Base-by-base conservation (phyloP, 2,888 invertebrate species). In the Candidula unifasciata region DNA sequence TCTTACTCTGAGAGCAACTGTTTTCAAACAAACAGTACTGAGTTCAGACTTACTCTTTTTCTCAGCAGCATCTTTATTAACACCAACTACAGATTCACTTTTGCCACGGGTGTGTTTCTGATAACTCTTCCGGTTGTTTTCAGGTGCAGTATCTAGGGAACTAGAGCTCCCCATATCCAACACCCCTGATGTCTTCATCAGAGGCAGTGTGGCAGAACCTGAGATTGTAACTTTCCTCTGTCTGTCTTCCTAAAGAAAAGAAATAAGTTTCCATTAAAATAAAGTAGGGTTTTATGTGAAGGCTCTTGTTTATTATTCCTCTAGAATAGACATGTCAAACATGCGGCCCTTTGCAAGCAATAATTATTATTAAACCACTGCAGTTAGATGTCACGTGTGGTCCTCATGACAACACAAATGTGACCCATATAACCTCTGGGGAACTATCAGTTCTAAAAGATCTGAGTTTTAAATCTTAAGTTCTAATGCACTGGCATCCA, bases 101-200 rank as follows among this genome's bases (percentile, higher is more conserved):
- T 87, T 86, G 24, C 88, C 77, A 5, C 90, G 86, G 13, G 86
- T 80, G 74, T 90, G 90, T 78, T 88, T 89, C 82, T 88, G 83
- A 84, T 87, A 88, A 30, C 86, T 87, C 52, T 89, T 89, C 54
- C 87, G 85, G 80, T 83, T 85, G n/a, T 85, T 85, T 27, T 82
- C 86, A 2, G 74, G 21, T 16, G 80, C 79, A 6, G 71, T 83
- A 44, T 76, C 80, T 74, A 60, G 30, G 3, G 52, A 27, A 64
- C 80, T 27, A 57, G 82, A 69, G 27, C 86, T 85, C 35, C 85
- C 86, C 1, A 78, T 16, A 21, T 54, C 24, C 66, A 83, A 68
- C 85, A 86, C 35, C 87, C 88, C 57, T 87, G 84, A 13, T 87
- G 89, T 73, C 88, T 79, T 69, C 27, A 73, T 10, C 60, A 73